Base-by-base conservation (phyloP, 2,888 invertebrate genomes). In the Pseudococcus longispinus region DNA sequence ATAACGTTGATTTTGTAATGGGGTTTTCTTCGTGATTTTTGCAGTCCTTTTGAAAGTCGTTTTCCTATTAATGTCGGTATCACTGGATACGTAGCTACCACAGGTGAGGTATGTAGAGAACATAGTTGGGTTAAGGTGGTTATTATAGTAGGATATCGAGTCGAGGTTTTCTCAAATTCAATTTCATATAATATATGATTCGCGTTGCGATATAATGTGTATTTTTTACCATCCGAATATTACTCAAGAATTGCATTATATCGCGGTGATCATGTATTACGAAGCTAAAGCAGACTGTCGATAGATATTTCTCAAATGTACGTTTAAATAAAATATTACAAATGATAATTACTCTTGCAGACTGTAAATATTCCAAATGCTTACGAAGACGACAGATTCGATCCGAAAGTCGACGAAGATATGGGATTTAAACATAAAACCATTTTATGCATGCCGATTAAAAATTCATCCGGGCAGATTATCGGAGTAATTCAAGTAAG, bases 11-110 rank as follows among this genome's bases (percentile, higher is more conserved):
- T 51, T 51, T 83, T 83, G 20, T 60, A 55, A 70, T 70, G 65
- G 20, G 9, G 2, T 77, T 77, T n/a, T n/a, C 9, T 77, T 32
- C 2, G 20, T 42, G 1, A 42, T 84, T 87, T 85, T 92, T 92
- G 89, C 91, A 95, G 95, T 91, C 97, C 97, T 84, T 96, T 95
- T 91, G 97, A 97, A 91, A 96, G 96, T 90, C 93, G 98, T 89
- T 98, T 98, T 91, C 98, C 98, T 55, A 96, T 98, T 90, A 97
- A 98, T 91, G 94, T 98, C 89, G 98, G 98, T 88, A 97, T 98
- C 90, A 97, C 97, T 37, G 97, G 98, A 87, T 95, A 97, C 91
- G 98, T 97, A 83, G 98, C 98, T 87, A 96, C 97, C 74, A 97
- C 97, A 88, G 98, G 98, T 89, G 97, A 98, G 95, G 97, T 97